A percentile compares a stretch with the other conserved stretches of the same genome.
Evolutionary conservation across 2,797 vertebrate genomes (phyloP).

Genomic region (Dicrostonyx torquatus): DNA sequence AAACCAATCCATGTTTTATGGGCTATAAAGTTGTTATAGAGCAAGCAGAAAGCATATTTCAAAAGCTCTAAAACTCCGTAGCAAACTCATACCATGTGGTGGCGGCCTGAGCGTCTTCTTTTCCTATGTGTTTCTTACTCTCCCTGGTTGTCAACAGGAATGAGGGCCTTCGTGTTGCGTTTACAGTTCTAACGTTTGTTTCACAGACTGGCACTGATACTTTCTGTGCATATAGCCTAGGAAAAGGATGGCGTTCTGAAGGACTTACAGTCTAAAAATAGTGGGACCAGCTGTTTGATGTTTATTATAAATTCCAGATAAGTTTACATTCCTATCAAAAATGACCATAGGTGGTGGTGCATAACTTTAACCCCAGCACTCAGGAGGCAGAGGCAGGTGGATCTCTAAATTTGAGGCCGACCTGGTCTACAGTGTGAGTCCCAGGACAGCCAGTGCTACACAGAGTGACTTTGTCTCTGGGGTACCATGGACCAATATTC

Average conservation of each 20-base stretch:
- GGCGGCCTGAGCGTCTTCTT: not conserved
- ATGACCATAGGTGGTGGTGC: not conserved
- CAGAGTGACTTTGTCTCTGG: not conserved
- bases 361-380: not conserved
- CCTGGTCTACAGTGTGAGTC: not conserved
- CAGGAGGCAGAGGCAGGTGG: not conserved
- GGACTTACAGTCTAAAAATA: conserved; percentile 62
- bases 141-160: not conserved
- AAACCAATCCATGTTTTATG: conserved; percentile 67
- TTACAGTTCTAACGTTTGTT: conserved; percentile 60
- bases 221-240: conserved; percentile 60
- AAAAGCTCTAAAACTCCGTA: conserved; percentile 32
- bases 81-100: conserved; percentile 56
- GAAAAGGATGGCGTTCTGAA: conserved; percentile 33
- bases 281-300: conserved; percentile 49
- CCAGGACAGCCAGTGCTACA: not conserved
- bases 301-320: conserved; percentile 71
- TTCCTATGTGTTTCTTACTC: conserved; percentile 54
- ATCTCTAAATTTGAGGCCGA: not conserved
- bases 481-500: not conserved
- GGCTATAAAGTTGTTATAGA: conserved; percentile 65
- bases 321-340: conserved; percentile 70
- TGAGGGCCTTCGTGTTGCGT: conserved; percentile 55
- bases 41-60: conserved; percentile 52
- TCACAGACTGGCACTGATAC: conserved; percentile 44